These are phyloP conservation scores for Apteryx mantelli DNA, from an alignment of 2,113 vertebrate genomes.

Conservation along the genomic window DNA sequence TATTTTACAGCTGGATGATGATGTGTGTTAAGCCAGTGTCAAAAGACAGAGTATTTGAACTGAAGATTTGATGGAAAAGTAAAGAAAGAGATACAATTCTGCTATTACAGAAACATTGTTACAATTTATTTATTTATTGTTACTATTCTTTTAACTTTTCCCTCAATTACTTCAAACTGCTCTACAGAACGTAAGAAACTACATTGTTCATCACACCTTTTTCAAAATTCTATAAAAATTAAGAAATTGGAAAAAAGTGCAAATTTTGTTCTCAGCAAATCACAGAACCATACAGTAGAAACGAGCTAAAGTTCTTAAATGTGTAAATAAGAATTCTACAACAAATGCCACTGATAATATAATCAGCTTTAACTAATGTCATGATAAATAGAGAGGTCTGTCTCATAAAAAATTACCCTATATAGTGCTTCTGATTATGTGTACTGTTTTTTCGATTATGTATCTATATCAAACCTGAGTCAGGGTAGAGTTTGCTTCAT, in stretches of 20 bases:
- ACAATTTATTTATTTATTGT: background rate
- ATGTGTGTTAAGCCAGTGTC: background rate
- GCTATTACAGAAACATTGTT: background rate
- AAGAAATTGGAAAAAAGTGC: background rate
- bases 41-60: background rate
- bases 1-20: background rate
- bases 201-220: background rate
- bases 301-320: background rate
- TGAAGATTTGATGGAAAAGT: background rate
- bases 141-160: background rate
- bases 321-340: background rate
- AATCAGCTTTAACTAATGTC: background rate
- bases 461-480: background rate
- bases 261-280: background rate
- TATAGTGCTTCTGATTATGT: background rate
- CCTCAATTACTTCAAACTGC: background rate
- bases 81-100: background rate
- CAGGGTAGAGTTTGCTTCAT: background rate
- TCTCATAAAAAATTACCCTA: background rate
- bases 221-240: background rate
- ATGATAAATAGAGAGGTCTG: background rate
- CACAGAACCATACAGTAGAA: background rate
- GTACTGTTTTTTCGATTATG: background rate
- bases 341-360: background rate
- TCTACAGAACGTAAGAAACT: background rate